These are phyloP conservation scores for Natrix natrix DNA, from an alignment of 2,797 vertebrate genomes.

Conservation along the genomic window DNA sequence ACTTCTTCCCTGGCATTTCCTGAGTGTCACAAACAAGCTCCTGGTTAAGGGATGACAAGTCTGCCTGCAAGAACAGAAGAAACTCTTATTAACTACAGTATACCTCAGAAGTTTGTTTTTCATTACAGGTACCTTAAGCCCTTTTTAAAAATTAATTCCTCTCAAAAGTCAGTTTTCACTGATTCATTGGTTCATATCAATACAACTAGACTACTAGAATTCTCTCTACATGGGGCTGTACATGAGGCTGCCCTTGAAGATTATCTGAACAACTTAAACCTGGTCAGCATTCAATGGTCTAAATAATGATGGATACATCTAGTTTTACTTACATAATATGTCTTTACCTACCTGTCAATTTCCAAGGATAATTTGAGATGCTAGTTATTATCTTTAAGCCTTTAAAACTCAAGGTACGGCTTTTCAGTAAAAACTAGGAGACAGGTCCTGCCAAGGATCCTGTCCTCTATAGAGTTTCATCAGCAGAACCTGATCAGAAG, in stretches of 20 bases:
- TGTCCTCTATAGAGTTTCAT: neutral
- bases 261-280: neutral
- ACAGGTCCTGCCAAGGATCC: neutral
- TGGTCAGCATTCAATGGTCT: neutral
- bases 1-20: slow-evolving; percentile 77
- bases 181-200: neutral
- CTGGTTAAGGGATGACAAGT: slow-evolving; percentile 67
- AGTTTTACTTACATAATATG: neutral
- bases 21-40: slow-evolving; percentile 65
- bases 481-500: neutral
- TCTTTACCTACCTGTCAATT: neutral
- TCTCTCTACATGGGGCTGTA: neutral
- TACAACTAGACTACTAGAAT: neutral
- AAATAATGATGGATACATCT: neutral
- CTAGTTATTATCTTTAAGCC: neutral
- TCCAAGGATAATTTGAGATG: neutral
- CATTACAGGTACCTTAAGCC: neutral
- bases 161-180: neutral
- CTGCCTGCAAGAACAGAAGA: slow-evolving; percentile 66
- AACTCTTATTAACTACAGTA: neutral
- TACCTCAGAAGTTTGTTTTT: neutral
- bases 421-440: neutral
- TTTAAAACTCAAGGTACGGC: neutral
- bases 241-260: neutral
- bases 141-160: neutral